Percentiles rank a stretch among this genome's conserved stretches.
Conservation (phyloP, 2,888 invertebrate genomes). For the Oscheius myriophilus region DNA sequence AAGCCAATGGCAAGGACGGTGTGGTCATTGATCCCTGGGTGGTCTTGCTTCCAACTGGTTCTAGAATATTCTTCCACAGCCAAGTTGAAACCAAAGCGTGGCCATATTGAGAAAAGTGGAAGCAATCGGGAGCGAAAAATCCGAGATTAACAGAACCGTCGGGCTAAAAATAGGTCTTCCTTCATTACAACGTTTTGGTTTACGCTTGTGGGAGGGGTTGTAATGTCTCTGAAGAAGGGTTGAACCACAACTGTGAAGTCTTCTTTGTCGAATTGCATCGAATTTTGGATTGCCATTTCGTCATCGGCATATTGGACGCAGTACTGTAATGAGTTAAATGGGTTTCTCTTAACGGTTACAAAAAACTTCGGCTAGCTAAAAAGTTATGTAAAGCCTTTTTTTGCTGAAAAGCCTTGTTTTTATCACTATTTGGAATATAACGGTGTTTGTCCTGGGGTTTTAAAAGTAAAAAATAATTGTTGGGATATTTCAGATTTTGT, state of each 20-base stretch:
- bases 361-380: too few relatives aligned
- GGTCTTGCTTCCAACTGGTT: constrained; percentile 57
- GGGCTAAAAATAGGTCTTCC: constrained; percentile 7
- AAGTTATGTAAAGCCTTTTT: too few relatives aligned
- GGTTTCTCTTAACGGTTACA: too few relatives aligned
- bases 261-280: constrained; percentile 51
- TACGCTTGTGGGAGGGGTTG: constrained; percentile 50
- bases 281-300: constrained; percentile 47
- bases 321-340: constrained; percentile 21
- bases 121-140: constrained; percentile 64
- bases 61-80: constrained; percentile 63
- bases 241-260: constrained; percentile 64
- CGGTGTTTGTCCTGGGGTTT: too few relatives aligned
- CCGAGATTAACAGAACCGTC: constrained; percentile 23
- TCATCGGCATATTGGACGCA: constrained; percentile 47
- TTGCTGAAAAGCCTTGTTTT: too few relatives aligned
- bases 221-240: constrained; percentile 57
- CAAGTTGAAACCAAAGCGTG: constrained; percentile 56
- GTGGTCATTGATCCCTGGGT: constrained; percentile 45
- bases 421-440: too few relatives aligned
- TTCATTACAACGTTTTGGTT: neutral
- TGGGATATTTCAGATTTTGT: too few relatives aligned
- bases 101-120: constrained; percentile 65
- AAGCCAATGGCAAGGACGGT: constrained; percentile 42
- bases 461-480: too few relatives aligned